These are phyloP conservation scores for Trinorchestia longiramus DNA, from an alignment of 1,140 invertebrate genomes.

Conservation along the genomic window DNA sequence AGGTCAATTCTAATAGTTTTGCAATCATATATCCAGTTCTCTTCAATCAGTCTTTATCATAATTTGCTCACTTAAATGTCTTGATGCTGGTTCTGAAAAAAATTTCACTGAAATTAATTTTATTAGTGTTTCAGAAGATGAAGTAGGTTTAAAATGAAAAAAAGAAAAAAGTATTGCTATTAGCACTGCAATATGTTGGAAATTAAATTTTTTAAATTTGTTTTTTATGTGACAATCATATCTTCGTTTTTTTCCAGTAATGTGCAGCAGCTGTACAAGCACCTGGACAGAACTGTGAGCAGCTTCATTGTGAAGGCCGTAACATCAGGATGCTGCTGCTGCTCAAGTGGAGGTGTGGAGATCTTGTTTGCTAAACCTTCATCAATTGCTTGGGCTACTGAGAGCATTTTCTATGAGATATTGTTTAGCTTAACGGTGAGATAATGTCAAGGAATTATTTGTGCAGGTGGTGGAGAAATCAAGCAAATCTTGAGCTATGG, in stretches of 20 bases:
- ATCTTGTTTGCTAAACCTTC: background rate
- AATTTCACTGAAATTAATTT: too few species aligned
- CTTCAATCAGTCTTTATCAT: background rate
- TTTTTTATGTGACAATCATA: background rate
- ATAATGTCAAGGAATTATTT: background rate
- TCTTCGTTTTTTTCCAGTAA: background rate
- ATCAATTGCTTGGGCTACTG: background rate
- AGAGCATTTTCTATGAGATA: background rate
- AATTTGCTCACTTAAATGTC: too few species aligned
- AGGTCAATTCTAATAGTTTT: background rate
- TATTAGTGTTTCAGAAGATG: too few species aligned
- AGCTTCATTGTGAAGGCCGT: background rate
- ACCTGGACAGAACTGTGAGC: background rate
- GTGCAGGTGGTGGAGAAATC: background rate
- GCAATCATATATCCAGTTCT: background rate
- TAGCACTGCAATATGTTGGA: background rate
- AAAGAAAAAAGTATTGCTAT: too few species aligned
- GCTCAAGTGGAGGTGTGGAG: background rate
- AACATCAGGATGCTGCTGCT: background rate
- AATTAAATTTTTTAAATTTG: background rate
- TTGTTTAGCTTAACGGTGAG: background rate
- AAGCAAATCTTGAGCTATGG: conserved; percentile 33
- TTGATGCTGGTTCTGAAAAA: too few species aligned
- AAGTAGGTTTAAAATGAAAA: too few species aligned
- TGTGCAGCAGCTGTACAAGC: conserved; percentile 6